Evolutionary conservation across 2,113 vertebrate genomes (phyloP).

Genomic region (Lucifuga dentata): DNA sequence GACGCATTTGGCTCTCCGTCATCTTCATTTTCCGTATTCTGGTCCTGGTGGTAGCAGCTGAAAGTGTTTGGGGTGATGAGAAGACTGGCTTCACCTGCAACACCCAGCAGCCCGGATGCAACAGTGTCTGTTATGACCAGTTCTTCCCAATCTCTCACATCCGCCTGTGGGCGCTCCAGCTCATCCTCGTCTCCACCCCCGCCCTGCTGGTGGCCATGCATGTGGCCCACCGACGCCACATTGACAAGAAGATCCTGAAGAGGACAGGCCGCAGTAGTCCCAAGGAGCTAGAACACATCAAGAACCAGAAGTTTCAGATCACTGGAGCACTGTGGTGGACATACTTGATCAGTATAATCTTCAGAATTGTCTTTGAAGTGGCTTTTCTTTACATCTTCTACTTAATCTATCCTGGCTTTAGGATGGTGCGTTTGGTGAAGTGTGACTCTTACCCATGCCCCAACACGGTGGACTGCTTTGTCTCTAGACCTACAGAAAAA

Average conservation of each 20-base stretch:
- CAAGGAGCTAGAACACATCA: conserved; percentile 92
- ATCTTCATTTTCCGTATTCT: conserved; percentile 98
- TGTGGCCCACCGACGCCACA: conserved; percentile 94
- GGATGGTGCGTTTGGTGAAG: conserved; percentile 96
- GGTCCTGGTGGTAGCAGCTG: conserved; percentile 96
- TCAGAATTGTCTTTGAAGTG: conserved; percentile 92
- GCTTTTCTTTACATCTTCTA: conserved; percentile 98
- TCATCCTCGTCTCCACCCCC: conserved; percentile 96
- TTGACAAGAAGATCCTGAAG: conserved; percentile 92
- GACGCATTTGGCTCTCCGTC: conserved; percentile 97
- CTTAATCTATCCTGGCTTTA: conserved; percentile 93
- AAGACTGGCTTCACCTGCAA: conserved; percentile 96
- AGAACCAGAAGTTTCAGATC: conserved; percentile 94
- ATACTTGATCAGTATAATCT: conserved; percentile 93
- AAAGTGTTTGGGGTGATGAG: conserved; percentile 98
- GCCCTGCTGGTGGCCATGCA: conserved; percentile 98
- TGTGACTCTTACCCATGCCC: conserved; percentile 96
- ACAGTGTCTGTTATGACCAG: conserved; percentile 98
- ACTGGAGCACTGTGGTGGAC: conserved; percentile 96
- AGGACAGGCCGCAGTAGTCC: conserved; percentile 85
- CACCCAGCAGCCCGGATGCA: conserved; percentile 97
- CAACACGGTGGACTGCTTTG: conserved; percentile 98
- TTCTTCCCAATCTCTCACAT: conserved; percentile 98
- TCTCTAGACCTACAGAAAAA: conserved; percentile 97
- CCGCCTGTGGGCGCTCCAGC: conserved; percentile 95